These are phyloP conservation scores for Elaeidobius kamerunicus DNA, from an alignment of 2,888 invertebrate species.

Conservation along the genomic window DNA sequence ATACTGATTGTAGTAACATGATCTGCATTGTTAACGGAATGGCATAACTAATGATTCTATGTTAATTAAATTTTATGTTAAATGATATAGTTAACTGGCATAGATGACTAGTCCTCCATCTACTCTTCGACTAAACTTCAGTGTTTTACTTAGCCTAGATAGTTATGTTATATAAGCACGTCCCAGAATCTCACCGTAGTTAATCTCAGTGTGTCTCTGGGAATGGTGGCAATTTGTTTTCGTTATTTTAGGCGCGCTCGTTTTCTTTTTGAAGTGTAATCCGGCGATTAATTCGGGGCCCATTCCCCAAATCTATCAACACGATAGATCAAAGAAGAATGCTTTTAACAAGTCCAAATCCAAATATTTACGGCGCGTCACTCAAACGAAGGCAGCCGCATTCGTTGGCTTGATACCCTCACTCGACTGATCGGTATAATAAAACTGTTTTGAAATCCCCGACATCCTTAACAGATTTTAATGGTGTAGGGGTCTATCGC, in stretches of 20 bases:
- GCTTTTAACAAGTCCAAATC: constrained; percentile 13
- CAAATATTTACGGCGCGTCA: constrained; percentile 17
- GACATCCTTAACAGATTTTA: background rate
- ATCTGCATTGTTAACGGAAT: too few relatives aligned
- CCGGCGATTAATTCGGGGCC: constrained; percentile 7
- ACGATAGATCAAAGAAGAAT: constrained; percentile 21
- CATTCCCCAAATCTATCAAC: constrained; percentile 20
- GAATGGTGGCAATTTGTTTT: background rate
- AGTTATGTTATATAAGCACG: too few relatives aligned
- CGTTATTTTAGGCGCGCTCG: background rate
- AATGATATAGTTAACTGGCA: too few relatives aligned
- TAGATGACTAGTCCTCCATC: too few relatives aligned
- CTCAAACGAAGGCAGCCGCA: constrained; percentile 6
- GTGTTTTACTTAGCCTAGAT: too few relatives aligned
- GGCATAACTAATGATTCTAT: too few relatives aligned
- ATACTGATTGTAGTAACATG: too few relatives aligned
- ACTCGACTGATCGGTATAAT: constrained; percentile 1
- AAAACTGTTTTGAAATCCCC: constrained; percentile 12
- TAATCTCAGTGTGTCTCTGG: background rate
- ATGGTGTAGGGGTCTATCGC: background rate
- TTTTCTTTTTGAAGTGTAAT: constrained; percentile 7
- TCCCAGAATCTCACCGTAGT: background rate
- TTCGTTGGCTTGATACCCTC: constrained; percentile 11
- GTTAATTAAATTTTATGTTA: too few relatives aligned
- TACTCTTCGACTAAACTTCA: too few relatives aligned